Base-by-base conservation (phyloP, 2,888 invertebrate species). In the Drosophila falleni region DNA sequence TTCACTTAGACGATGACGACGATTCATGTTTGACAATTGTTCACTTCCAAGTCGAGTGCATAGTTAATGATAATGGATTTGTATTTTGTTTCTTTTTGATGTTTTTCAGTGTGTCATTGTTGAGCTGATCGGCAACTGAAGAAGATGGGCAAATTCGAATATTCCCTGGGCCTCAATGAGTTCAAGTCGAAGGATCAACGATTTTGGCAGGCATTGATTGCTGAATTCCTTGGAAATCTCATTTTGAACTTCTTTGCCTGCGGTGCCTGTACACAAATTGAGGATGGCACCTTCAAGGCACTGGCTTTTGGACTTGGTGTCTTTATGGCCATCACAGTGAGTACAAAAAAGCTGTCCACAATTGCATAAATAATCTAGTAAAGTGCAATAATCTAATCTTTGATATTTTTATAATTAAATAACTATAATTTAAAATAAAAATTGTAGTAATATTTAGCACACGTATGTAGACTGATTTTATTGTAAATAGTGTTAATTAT, bases 221-320 rank as follows among this genome's bases (percentile, higher is more conserved):
- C 97, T 0, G 98, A 98, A 92, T 97, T 97, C 85, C 91, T 98
- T 10, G 98, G 95, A 33, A 98, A 96, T 73, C 93, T 97, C 73
- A 94, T 98, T 55, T 94, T 98, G 83, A 98, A 98, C 90, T 95
- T 98, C 92, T 96, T 98, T 86, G 98, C 97, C 4, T 98, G 98
- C 91, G 97, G 97, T 5, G 95, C 97, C 10, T 95, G 95, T 84
- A 93, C 96, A 62, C 94, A 94, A 87, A 82, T 82, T 11, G 93
- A 93, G 29, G 67, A 93, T 74, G 92, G 91, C 53, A 93, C 93
- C 15, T 95, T 96, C 83, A 96, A 98, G 80, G 95, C 97, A 0
- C 93, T 98, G 42, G 95, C 97, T 23, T 98, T 98, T 91, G 98
- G 98, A 46, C 94, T 98, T 49, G 94, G 95, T n/a, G 96, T 98